Conservation (phyloP, 1,140 invertebrate genomes). For the Brachystomella parvula region DNA sequence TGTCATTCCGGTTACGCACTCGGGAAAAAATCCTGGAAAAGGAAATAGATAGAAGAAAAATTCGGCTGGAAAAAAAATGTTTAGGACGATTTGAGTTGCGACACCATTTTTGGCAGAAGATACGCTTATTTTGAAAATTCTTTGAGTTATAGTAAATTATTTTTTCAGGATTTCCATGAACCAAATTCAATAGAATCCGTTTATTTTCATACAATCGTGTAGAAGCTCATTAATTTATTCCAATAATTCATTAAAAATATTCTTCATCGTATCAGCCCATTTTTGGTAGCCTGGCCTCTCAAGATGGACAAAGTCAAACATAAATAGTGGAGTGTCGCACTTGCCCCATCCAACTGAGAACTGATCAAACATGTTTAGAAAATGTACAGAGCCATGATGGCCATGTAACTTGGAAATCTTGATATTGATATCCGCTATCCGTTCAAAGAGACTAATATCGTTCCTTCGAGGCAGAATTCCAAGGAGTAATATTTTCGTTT, state of each 20-base stretch:
- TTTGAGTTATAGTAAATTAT: too few relatives aligned
- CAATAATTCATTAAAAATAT: slow-evolving; percentile 22
- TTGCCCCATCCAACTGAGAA: slow-evolving; percentile 13
- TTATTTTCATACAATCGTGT: too few relatives aligned
- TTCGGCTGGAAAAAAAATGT: too few relatives aligned
- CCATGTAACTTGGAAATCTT: slow-evolving; percentile 18
- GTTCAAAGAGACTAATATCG: neutral
- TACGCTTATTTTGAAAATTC: too few relatives aligned
- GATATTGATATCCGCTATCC: slow-evolving; percentile 21
- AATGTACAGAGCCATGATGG: slow-evolving; percentile 6
- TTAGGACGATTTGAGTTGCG: too few relatives aligned
- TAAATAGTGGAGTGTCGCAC: slow-evolving; percentile 10
- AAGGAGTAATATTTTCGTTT: slow-evolving; percentile 22
- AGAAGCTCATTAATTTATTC: too few relatives aligned
- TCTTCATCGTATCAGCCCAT: slow-evolving; percentile 22
- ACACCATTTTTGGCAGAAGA: too few relatives aligned
- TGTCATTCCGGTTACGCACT: too few relatives aligned
- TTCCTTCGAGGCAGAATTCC: slow-evolving; percentile 19
- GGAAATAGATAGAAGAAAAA: too few relatives aligned
- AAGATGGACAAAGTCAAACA: slow-evolving; percentile 16
- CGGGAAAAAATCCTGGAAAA: too few relatives aligned
- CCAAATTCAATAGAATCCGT: too few relatives aligned
- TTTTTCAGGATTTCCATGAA: too few relatives aligned
- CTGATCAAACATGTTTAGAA: slow-evolving; percentile 20
- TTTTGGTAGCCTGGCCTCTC: slow-evolving; percentile 17